phyloP scores from a whole-genome alignment of 2,113 vertebrate genomes.

The Cariama cristata region DNA sequence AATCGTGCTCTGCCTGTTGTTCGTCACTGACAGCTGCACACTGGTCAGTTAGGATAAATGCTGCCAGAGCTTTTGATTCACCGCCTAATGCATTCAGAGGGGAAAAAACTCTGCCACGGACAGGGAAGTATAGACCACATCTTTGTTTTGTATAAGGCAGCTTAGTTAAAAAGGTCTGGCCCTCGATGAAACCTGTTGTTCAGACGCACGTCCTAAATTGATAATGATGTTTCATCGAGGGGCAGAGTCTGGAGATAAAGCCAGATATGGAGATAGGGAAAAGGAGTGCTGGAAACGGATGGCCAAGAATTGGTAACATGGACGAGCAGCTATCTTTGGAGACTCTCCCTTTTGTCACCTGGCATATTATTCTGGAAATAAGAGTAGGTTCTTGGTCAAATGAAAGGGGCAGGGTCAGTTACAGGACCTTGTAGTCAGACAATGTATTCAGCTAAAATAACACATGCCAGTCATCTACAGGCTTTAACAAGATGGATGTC shows the following conservation, averaged over 20 bases:
- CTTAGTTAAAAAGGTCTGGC: neutral
- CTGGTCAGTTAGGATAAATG: neutral
- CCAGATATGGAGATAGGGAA: neutral
- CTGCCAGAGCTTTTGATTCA: conserved; percentile 21
- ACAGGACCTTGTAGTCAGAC: neutral
- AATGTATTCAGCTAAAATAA: neutral
- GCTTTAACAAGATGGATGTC: neutral
- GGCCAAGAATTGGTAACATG: neutral
- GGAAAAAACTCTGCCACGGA: neutral
- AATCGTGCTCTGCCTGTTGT: conserved; percentile 27
- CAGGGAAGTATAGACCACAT: neutral
- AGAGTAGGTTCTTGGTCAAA: neutral
- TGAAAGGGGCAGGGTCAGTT: neutral
- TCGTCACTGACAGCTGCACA: conserved; percentile 22
- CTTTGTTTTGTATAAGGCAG: neutral
- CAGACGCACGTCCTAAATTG: neutral
- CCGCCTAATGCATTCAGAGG: neutral
- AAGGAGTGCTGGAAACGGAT: neutral
- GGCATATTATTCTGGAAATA: neutral
- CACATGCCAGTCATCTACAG: too few relatives aligned
- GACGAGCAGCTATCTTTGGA: accelerated
- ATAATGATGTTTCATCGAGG: neutral
- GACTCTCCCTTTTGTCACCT: neutral
- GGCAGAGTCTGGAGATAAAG: neutral
- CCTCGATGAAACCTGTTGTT: neutral